A percentile compares a stretch with the other conserved stretches of the same genome.
Conservation (phyloP, 2,888 invertebrate genomes). For the Drosophila subsilvestris region DNA sequence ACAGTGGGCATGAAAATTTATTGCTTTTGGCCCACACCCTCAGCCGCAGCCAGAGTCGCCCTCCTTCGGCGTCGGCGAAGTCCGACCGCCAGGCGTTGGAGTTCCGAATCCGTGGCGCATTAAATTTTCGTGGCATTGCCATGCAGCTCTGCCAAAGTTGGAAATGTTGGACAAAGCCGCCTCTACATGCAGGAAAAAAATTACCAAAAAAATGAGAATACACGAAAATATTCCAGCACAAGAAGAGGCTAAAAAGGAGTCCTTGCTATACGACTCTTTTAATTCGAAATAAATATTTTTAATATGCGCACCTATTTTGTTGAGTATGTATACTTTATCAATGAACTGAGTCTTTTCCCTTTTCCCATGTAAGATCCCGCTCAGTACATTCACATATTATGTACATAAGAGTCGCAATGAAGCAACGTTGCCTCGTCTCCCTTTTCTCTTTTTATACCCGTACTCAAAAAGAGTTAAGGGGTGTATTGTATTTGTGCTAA, state of each 20-base stretch:
- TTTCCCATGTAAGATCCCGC: slow-evolving; percentile 14
- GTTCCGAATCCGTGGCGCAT: slow-evolving; percentile 61
- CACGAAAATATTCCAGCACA: slow-evolving; percentile 23
- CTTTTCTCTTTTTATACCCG: no score
- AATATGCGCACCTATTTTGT: slow-evolving; percentile 52
- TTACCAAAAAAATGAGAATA: slow-evolving; percentile 18
- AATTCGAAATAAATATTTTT: slow-evolving; percentile 52
- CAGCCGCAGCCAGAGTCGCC: neutral
- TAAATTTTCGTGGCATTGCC: slow-evolving; percentile 62
- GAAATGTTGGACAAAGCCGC: slow-evolving; percentile 51
- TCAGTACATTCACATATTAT: no score
- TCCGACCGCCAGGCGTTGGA: slow-evolving; percentile 20
- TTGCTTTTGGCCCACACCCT: slow-evolving; percentile 49
- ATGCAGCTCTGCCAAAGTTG: slow-evolving; percentile 62
- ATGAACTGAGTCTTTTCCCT: slow-evolving; percentile 27
- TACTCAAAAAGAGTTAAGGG: no score
- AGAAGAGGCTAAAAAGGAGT: slow-evolving; percentile 21
- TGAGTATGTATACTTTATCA: slow-evolving; percentile 43
- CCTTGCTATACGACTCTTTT: slow-evolving; percentile 10
- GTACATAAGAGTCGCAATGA: neutral
- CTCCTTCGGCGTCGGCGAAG: neutral
- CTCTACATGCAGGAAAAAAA: slow-evolving; percentile 37
- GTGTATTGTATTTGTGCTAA: no score
- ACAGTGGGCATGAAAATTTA: slow-evolving; percentile 74
- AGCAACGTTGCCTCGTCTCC: neutral